Conservation (phyloP, 2,888 invertebrate genomes). For the Zaprionus lineosus region DNA sequence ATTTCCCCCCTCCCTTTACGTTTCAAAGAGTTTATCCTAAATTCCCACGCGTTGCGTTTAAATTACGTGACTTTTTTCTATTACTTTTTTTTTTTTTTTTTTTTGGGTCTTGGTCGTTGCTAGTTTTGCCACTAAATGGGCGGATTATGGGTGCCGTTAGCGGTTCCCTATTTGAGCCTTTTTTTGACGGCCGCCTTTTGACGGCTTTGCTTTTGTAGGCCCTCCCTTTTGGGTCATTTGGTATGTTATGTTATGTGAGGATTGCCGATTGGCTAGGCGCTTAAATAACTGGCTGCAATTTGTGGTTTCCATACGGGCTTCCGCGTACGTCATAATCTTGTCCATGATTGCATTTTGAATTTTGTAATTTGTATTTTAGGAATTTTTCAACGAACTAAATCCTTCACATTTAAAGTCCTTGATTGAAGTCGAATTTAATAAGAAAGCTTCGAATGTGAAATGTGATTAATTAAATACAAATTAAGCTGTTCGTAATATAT, state of each 20-base stretch:
- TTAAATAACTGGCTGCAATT: conserved; percentile 55
- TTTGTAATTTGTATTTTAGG: no score
- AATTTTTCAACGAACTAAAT: no score
- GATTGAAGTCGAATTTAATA: no score
- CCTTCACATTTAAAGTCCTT: no score
- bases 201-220: no score
- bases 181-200: no score
- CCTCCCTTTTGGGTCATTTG: conserved; percentile 31
- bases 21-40: conserved; percentile 17
- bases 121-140: conserved; percentile 66
- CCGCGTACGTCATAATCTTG: no score
- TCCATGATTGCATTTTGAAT: conserved; percentile 8
- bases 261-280: conserved; percentile 36
- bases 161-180: conserved; percentile 22
- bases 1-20: no score
- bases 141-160: conserved; percentile 75
- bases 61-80: conserved; percentile 59
- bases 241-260: not conserved
- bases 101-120: conserved; percentile 15
- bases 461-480: no score
- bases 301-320: conserved; percentile 10
- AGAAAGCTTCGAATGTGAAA: no score
- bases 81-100: conserved; percentile 16
- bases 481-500: no score
- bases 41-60: conserved; percentile 61